Conservation (phyloP, 2,888 invertebrate species). For the Venusia cambrica region DNA sequence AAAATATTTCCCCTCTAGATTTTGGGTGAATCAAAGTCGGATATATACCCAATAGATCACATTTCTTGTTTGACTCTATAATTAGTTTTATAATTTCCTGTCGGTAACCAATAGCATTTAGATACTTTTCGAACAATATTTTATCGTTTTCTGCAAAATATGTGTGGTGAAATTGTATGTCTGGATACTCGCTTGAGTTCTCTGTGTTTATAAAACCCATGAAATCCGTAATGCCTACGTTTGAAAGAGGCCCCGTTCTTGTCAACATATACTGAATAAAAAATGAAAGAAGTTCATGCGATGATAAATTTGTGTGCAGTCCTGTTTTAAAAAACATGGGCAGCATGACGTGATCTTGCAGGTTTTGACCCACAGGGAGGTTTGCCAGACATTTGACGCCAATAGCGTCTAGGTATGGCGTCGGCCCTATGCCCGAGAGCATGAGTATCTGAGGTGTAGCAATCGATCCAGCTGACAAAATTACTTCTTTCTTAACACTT, state of each 20-base stretch:
- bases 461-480: slow-evolving; percentile 72
- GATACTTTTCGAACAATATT: slow-evolving; percentile 27
- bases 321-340: slow-evolving; percentile 43
- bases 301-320: slow-evolving; percentile 42
- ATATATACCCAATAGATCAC: slow-evolving; percentile 54
- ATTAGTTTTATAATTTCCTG: slow-evolving; percentile 37
- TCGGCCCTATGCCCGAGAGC: slow-evolving; percentile 75
- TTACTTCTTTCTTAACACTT: slow-evolving; percentile 64
- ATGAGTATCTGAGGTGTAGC: slow-evolving; percentile 74
- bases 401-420: slow-evolving; percentile 46
- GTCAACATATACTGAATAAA: slow-evolving; percentile 69
- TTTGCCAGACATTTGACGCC: slow-evolving; percentile 55
- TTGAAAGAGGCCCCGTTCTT: slow-evolving; percentile 27
- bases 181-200: slow-evolving; percentile 61
- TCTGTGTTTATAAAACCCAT: slow-evolving; percentile 74
- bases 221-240: slow-evolving; percentile 45
- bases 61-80: slow-evolving; percentile 40
- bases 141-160: slow-evolving; percentile 43
- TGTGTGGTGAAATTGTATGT: slow-evolving; percentile 71
- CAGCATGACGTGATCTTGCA: slow-evolving; percentile 72
- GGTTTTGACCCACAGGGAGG: slow-evolving; percentile 69
- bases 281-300: slow-evolving; percentile 20
- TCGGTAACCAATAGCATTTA: slow-evolving; percentile 19
- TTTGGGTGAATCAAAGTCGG: slow-evolving; percentile 67
- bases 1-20: slow-evolving; percentile 77